Evolutionary conservation across 1,140 invertebrate species (phyloP).

Genomic region (Apis cerana): DNA sequence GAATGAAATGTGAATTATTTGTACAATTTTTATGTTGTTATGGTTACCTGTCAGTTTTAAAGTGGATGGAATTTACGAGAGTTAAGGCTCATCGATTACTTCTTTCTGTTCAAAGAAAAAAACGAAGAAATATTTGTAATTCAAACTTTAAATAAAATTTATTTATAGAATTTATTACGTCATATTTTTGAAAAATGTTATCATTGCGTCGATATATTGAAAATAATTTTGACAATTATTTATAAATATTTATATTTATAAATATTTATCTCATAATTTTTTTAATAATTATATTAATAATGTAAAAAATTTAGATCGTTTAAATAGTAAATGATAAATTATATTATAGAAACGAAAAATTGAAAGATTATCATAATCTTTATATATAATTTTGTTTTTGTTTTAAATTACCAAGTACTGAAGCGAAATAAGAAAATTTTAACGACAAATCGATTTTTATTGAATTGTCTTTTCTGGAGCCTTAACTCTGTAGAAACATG

Average conservation of each 20-base stretch:
- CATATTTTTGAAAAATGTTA: background rate
- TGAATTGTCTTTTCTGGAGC: background rate
- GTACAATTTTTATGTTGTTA: conserved; percentile 42
- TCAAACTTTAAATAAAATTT: background rate
- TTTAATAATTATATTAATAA: background rate
- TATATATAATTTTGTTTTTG: background rate
- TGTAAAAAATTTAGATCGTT: background rate
- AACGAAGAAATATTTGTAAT: too few relatives aligned
- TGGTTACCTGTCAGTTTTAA: conserved; percentile 31
- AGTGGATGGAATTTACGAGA: conserved; percentile 3
- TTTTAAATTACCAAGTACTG: background rate
- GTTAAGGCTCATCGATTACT: conserved; percentile 31
- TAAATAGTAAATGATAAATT: background rate
- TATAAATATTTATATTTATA: too few relatives aligned
- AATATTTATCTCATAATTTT: background rate
- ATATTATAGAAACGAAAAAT: background rate
- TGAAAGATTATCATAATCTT: background rate
- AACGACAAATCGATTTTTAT: background rate
- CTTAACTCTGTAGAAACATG: conserved; percentile 13
- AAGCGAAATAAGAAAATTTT: background rate
- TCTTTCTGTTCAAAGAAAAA: too few relatives aligned
- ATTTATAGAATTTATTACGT: too few relatives aligned
- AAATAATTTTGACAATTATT: background rate
- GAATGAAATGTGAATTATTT: conserved; percentile 38
- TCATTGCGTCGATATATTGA: background rate